Evolutionary conservation across 2,888 invertebrate species (phyloP).

Genomic region (Chamaedrilus cognettii): DNA sequence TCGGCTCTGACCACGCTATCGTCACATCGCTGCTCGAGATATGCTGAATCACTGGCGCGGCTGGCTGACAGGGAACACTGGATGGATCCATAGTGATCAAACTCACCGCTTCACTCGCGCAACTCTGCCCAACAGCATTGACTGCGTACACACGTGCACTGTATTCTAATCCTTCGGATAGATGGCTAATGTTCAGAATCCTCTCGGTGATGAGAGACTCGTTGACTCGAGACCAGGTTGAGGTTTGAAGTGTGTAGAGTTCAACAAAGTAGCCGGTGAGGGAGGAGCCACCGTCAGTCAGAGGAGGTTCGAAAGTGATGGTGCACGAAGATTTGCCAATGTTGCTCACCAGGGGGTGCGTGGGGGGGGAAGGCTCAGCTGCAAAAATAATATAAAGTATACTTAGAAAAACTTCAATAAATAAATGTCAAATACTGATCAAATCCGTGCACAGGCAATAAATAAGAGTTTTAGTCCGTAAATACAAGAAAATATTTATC

Average conservation of each 20-base stretch:
- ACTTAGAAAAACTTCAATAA: no score
- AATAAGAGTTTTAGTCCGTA: no score
- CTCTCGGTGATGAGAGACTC: not conserved
- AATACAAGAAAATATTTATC: no score
- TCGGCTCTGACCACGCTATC: not conserved
- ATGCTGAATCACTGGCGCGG: not conserved
- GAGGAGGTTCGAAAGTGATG: not conserved
- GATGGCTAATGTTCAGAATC: no score
- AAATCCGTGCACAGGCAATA: no score
- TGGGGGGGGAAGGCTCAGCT: conserved; percentile 1
- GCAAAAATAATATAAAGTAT: no score
- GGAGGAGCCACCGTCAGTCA: not conserved
- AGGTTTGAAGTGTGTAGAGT: not conserved
- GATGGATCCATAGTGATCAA: not conserved
- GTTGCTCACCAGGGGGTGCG: not conserved
- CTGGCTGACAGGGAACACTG: not conserved
- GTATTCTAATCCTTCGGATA: not conserved
- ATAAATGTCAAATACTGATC: no score
- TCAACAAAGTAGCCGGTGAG: not conserved
- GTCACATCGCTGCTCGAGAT: not conserved
- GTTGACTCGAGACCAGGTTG: not conserved
- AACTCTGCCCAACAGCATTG: not conserved
- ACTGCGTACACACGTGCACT: not conserved
- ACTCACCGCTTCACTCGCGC: not conserved
- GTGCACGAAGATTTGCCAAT: not conserved